Base-by-base conservation (phyloP, 1,140 invertebrate genomes). In the Psix sp. region DNA sequence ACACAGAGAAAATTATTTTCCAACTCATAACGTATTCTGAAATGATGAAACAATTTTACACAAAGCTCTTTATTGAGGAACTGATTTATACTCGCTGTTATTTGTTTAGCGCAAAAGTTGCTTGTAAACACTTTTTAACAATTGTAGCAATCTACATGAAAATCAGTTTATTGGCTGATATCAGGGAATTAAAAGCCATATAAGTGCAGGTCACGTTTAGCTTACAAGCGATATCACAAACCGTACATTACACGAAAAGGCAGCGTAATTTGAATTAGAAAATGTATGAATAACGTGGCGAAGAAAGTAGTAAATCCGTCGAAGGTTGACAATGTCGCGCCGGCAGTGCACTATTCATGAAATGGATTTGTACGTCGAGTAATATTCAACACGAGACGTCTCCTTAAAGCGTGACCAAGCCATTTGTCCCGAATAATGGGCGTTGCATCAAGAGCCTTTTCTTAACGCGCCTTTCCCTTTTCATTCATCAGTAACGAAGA, bases 351-450 rank as follows among this genome's bases (percentile, higher is more conserved):
- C 29, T 48, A 63, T 45, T 62, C 38, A 67, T 57, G 63, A 67
- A 57, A 67, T 57, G 63, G 51, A 67, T 66, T 66, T 49, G 42
- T 42, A 51, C 45, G 46, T 62, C 57, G 51, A 62, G 52, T 57
- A 57, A 57, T 67, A 67, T 67, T 67, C 63, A 67, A 36, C 56
- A 62, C 57, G 49, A 71, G 49, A 62, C 56, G 56, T 62, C 56
- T 71, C 40, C 67, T 71, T 62, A 62, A 56, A 71, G 57, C 57
- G 67, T 71, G 67, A 71, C 67, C 67, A 62, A 71, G 67, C 67
- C 67, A 71, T 71, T 71, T 70, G 66, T 70, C 49, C 49, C 48
- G 65, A 68, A 68, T 68, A 70, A 70, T 70, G 66, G 59, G 56
- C 39, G 56, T 70, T 56, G 48, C 66, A 56, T 62, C 66, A 48